Percentiles rank a stretch among this genome's conserved stretches.
Conservation (phyloP, 2,113 vertebrate species). For the Platichthys stellatus region DNA sequence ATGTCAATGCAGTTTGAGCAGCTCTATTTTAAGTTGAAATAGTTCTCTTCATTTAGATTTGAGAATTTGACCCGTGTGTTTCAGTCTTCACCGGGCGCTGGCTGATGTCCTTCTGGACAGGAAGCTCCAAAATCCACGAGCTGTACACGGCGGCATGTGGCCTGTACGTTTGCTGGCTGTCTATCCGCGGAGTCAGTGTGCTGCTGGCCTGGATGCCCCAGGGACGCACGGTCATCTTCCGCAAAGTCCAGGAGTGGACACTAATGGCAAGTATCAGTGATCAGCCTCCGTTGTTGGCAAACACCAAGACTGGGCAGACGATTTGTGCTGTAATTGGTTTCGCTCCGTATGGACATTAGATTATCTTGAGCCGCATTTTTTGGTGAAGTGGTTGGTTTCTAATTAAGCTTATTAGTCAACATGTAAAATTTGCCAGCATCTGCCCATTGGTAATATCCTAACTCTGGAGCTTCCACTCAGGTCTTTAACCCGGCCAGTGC, state of each 20-base stretch:
- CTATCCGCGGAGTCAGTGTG: slow-evolving; percentile 92
- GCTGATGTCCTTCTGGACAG: slow-evolving; percentile 99
- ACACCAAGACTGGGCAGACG: slow-evolving; percentile 2
- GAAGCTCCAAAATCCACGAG: slow-evolving; percentile 96
- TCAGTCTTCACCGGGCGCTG: slow-evolving; percentile 96
- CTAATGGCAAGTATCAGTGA: slow-evolving; percentile 86
- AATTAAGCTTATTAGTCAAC: not conserved
- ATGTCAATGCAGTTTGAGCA: not conserved
- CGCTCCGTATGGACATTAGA: not conserved
- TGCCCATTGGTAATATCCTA: not conserved
- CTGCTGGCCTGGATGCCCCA: slow-evolving; percentile 98
- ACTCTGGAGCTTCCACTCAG: not conserved
- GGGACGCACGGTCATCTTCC: slow-evolving; percentile 94
- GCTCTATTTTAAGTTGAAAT: not conserved
- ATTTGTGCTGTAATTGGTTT: not conserved
- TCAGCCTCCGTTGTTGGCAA: slow-evolving; percentile 9
- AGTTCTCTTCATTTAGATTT: not conserved
- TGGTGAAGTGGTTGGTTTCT: slow-evolving; percentile 7
- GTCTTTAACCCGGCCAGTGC: not conserved
- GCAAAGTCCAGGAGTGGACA: slow-evolving; percentile 98
- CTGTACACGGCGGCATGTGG: slow-evolving; percentile 98
- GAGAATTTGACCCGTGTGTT: slow-evolving; percentile 12
- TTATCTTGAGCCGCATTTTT: not conserved
- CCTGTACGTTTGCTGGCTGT: slow-evolving; percentile 97
- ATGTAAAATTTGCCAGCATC: not conserved